Evolutionary conservation across 2,888 invertebrate species (phyloP), one percentile per base, ranked within the genome.

Genomic region (Teleogryllus oceanicus): DNA sequence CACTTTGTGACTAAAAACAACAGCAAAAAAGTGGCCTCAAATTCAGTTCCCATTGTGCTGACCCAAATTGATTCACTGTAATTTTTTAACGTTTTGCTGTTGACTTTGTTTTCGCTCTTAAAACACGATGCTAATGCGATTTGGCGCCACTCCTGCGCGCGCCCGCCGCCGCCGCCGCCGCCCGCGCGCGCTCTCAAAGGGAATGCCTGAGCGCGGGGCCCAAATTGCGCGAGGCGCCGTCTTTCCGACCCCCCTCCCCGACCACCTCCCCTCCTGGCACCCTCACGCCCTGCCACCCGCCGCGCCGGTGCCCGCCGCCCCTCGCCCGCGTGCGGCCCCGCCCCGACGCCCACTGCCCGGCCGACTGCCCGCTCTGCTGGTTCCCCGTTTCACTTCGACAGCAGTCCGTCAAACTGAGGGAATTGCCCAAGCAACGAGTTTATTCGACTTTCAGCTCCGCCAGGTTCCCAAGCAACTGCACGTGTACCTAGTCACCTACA

Each of bases 1-100:
- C 62, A 62, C 62, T 62, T 62, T 62, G 62, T 62, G 62, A 62
- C 62, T 62, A 62, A 62, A 62, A 62, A 62, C 62, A 62, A 62
- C 62, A 62, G 62, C 62, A 62, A 62, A 62, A 62, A 62, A 62
- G 37, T 62, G 13, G 62, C 62, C 62, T 62, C 62, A 62, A 62
- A 62, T 62, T 62, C 62, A 62, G 16, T 62, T 62, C 62, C 62
- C 62, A 62, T 62, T 62, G 62, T 62, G 62, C 62, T 62, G 62
- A 62, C 62, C 62, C 62, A 62, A 62, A 62, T 62, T 62, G 62
- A 62, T 62, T 62, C 62, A 62, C 62, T 62, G 62, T 62, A 62
- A 62, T 62, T 62, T 62, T 62, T 62, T 62, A 62, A 62, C 62
- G 62, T 62, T 62, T 62, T 62, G 62, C 62, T 62, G 62, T 62